These are phyloP conservation scores for Spondyliosoma cantharus DNA, from an alignment of 2,797 vertebrate species.

Conservation along the genomic window DNA sequence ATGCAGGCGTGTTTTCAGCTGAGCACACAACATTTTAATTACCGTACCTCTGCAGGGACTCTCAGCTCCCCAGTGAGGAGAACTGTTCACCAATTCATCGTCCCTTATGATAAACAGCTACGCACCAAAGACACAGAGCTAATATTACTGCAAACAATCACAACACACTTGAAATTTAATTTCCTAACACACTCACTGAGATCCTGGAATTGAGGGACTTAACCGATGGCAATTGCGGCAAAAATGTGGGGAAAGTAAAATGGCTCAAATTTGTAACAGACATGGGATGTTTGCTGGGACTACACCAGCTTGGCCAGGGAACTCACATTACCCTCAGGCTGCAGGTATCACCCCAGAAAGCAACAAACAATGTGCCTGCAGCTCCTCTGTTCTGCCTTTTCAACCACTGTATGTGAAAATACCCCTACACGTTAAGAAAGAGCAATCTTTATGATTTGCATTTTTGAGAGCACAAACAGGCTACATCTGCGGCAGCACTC, in stretches of 20 bases:
- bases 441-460: constrained; percentile 28
- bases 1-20: constrained; percentile 66
- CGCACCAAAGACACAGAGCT: constrained; percentile 38
- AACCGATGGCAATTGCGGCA: constrained; percentile 7
- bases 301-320: not conserved
- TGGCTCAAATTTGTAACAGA: constrained; percentile 18
- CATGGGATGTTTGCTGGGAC: not conserved
- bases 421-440: constrained; percentile 12
- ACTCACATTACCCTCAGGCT: not conserved
- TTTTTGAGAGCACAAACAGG: constrained; percentile 27
- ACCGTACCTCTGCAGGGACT: constrained; percentile 70
- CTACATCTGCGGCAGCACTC: constrained; percentile 25
- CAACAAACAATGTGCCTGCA: not conserved
- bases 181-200: constrained; percentile 37
- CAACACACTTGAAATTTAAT: constrained; percentile 45
- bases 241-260: constrained; percentile 3
- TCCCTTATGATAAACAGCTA: constrained; percentile 74
- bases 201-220: constrained; percentile 19
- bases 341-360: constrained; percentile 16
- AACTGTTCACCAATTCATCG: constrained; percentile 61
- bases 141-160: constrained; percentile 56
- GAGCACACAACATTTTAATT: constrained; percentile 84
- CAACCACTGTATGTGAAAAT: constrained; percentile 10
- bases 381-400: not conserved
- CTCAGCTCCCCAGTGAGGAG: constrained; percentile 68